Evolutionary conservation across 1,140 invertebrate genomes (phyloP), one percentile per base, ranked within the genome.

Genomic region (Ditylenchus dipsaci): DNA sequence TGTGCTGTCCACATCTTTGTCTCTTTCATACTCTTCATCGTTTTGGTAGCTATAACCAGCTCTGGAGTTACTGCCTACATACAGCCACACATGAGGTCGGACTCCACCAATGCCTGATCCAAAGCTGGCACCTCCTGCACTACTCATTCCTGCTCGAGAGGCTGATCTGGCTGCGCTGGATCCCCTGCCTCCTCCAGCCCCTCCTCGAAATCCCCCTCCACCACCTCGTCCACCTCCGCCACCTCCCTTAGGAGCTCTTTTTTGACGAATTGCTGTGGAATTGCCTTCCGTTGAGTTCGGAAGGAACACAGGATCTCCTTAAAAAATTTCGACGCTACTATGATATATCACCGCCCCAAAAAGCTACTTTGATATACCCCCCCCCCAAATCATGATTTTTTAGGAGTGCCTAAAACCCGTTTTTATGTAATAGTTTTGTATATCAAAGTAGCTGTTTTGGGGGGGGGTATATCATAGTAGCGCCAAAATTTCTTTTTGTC

Each of bases 11-110:
- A 29, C 27, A 27, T 61, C n/a, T n/a, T 61, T 61, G n/a, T 61
- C 59, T 19, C n/a, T 7, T n/a, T 61, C 59, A 43, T 61, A 61
- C 3, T 61, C n/a, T 30, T 27, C 15, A 27, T 61, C 59, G n/a
- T 61, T 19, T 11, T 11, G 15, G 19, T 59, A 59, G 57, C 29
- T 9, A 43, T 59, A 59, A 11, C 29, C 21, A 19, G 11, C 9
- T 11, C 57, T 19, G 9, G 11, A 11, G 19, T 43, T 11, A 11
- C 57, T 19, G 11, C 57, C 29, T 21, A 59, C 43, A n/a, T 11
- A 59, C 11, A 59, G 11, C 57, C 57, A 59, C 9, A 59, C 17
- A 59, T 59, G 29, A 59, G 57, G 57, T 59, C 57, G 43, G n/a
- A n/a, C n/a, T 13, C 43, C 43, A n/a, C 43, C 43, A 45, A 45